phyloP scores from a whole-genome alignment of 2,888 invertebrate genomes.

The Crioceris asparagi region DNA sequence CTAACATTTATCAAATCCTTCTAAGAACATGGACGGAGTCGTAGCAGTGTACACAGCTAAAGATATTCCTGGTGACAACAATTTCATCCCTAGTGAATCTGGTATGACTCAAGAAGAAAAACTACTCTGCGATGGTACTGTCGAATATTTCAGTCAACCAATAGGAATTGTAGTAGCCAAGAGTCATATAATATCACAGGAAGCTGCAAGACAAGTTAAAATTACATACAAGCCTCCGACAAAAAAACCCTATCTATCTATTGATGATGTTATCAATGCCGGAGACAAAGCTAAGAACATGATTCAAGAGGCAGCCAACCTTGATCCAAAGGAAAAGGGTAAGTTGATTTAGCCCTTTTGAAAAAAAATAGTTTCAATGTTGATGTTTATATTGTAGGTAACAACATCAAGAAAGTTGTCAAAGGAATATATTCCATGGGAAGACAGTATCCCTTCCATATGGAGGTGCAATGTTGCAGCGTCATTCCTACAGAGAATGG shows the following conservation, averaged over 20 bases:
- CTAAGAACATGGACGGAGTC: constrained; percentile 54
- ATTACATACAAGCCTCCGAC: constrained; percentile 43
- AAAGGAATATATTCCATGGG: constrained; percentile 48
- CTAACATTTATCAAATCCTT: constrained; percentile 11
- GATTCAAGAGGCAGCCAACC: constrained; percentile 33
- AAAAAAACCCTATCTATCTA: constrained; percentile 37
- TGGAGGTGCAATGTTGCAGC: constrained; percentile 61
- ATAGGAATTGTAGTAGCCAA: constrained; percentile 63
- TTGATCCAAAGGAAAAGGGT: constrained; percentile 34
- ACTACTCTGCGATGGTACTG: constrained; percentile 42
- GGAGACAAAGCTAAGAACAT: constrained; percentile 38
- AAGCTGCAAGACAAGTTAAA: constrained; percentile 47
- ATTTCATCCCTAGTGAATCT: constrained; percentile 38
- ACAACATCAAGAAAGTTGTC: constrained; percentile 39
- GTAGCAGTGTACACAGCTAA: constrained; percentile 51
- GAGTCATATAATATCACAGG: constrained; percentile 46
- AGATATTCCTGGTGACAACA: constrained; percentile 62
- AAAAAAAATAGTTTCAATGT: not conserved
- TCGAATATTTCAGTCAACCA: constrained; percentile 61
- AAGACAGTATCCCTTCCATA: constrained; percentile 63
- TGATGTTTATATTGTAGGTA: constrained; percentile 16
- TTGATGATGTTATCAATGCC: constrained; percentile 43
- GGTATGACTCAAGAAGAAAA: constrained; percentile 33
- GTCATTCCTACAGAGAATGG: constrained; percentile 56
- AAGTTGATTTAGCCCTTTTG: too few relatives aligned